Evolutionary conservation across 2,888 invertebrate species (phyloP), one percentile per base, ranked within the genome.

Genomic region (Thecocarcelia acutangulata): DNA sequence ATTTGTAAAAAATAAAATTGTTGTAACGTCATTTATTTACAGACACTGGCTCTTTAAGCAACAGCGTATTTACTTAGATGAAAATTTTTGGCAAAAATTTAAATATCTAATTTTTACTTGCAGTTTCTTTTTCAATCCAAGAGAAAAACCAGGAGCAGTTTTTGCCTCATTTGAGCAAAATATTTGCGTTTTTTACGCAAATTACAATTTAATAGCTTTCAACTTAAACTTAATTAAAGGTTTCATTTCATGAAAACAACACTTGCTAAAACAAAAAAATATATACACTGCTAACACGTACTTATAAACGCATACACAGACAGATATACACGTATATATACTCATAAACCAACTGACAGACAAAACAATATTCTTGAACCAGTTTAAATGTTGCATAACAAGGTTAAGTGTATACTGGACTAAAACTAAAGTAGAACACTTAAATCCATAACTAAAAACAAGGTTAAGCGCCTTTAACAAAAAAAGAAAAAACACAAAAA

Each of bases 311-410:
- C 13, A 40, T 15, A 15, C 37, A 48, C 11, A 17, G 1, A 21
- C 15, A 33, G 11, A 50, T n/a, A 17, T 24, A 40, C 11, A 13
- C 3, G 19, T n/a, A 6, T 6, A 28, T 3, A 28, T 6, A 9
- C 9, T 3, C 4, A 8, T 33, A 28, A 17, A 44, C 44, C 12
- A 17, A 33, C 28, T 19, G 46, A 37, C 37, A 11, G 54, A 58
- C 56, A 56, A 56, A 40, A 48, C 46, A 6, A 46, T 28, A 13
- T 44, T 37, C 42, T 13, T 40, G 28, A 77, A 70, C 77, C 63
- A 70, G 70, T 70, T 77, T 63, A 56, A 54, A 69, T 48, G 24
- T 77, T 77, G 33, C 17, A 50, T 50, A 77, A 70, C 70, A 77
- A 77, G 77, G 77, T 70, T 58, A 50, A 59, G 6, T 9, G 15